Base-by-base conservation (phyloP, 92 coral and sea anemone genomes). In the Nematostella vectensis region DNA sequence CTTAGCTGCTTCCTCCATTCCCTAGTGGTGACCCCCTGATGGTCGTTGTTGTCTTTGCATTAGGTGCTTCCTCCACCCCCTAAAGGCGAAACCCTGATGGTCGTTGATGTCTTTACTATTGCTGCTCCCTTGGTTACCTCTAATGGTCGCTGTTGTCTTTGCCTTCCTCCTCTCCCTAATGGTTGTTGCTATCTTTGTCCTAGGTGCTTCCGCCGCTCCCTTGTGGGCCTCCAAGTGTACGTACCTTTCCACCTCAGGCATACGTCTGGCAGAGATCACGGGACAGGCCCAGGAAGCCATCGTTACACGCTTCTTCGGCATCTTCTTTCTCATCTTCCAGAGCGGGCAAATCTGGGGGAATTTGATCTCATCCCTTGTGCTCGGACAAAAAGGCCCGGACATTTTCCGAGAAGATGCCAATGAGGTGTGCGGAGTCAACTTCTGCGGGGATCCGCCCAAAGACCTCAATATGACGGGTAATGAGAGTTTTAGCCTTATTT, bases 181-280 rank as follows among this genome's bases (percentile, higher is more conserved):
- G 15, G 15, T 6, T 33, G 40, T 33, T 6, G 6, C 15, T 33
- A 33, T 33, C 15, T 33, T 2, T 12, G 16, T 39, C 27, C 16
- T 45, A 82, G 89, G 89, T 40, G 71, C 78, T n/a, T 76, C 83
- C 3, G 89, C 89, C 0, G 89, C 89, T 0, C 89, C 89, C 15
- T 77, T 82, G 33, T 82, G 89, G 89, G 76, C 89, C 17, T 67
- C 89, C 19, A 82, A 82, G 43, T 82, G 89, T 54, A 83, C 89
- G 15, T 82, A 82, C 57, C 83, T 82, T 13, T 76, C 89, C 3
- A 82, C 89, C 29, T 73, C 82, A 17, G 89, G 83, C 16, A 82
- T 82, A 20, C 76, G 74, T 8, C 75, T 69, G 67, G 62, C 89
- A 6, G 69, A 76, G 54, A 65, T 65, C 59, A 77, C 62, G 57